These are phyloP conservation scores for Eupithecia subfuscata DNA, from an alignment of 2,888 invertebrate genomes.

Conservation along the genomic window DNA sequence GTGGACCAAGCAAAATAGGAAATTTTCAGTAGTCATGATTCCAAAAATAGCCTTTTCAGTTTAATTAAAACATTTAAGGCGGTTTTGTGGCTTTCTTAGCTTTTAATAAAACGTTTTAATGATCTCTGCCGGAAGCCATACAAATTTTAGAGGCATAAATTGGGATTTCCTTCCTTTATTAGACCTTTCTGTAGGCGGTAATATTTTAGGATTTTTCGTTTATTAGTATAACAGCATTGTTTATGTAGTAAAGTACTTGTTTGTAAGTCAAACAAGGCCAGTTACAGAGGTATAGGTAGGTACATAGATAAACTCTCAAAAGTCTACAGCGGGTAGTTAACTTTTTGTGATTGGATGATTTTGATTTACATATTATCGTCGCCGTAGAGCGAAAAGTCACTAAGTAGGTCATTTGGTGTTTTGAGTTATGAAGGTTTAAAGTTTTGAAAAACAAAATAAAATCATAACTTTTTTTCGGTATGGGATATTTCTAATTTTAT, in stretches of 20 bases:
- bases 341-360: background rate
- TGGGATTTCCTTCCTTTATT: constrained; percentile 36
- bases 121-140: constrained; percentile 51
- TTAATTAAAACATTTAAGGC: constrained; percentile 57
- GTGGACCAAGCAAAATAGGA: background rate
- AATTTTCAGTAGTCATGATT: constrained; percentile 39
- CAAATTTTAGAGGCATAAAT: constrained; percentile 34
- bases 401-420: too few species aligned
- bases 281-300: background rate
- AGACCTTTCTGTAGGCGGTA: constrained; percentile 26
- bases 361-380: too few species aligned
- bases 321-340: too few species aligned
- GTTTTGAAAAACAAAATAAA: too few species aligned
- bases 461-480: too few species aligned
- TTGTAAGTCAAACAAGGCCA: background rate
- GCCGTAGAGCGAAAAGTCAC: too few species aligned
- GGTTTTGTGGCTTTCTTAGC: constrained; percentile 55
- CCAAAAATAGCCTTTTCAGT: constrained; percentile 51
- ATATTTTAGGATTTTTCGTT: constrained; percentile 10
- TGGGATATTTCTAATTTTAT: too few species aligned
- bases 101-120: constrained; percentile 55
- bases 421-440: too few species aligned
- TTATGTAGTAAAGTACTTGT: background rate
- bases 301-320: background rate
- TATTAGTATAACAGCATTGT: background rate